These are phyloP conservation scores for Periophthalmus magnuspinnatus DNA, from an alignment of 2,797 vertebrate species.

Conservation along the genomic window DNA sequence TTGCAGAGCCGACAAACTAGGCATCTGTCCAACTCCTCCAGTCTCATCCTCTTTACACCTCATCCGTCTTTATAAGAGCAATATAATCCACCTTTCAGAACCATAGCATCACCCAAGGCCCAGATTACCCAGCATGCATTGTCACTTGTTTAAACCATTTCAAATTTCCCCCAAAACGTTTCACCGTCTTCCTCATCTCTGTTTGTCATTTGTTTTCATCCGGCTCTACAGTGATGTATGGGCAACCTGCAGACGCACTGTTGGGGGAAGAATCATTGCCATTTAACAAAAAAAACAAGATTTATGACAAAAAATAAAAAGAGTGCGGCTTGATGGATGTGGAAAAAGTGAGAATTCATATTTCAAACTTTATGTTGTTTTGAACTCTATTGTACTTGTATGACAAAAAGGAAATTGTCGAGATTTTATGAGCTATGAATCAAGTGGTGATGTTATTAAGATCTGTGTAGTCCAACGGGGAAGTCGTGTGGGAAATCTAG, in stretches of 20 bases:
- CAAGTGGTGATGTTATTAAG: background rate
- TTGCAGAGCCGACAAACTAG: background rate
- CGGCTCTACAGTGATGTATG: constrained; percentile 9
- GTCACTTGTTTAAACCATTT: constrained; percentile 9
- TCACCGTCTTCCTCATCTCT: background rate
- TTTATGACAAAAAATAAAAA: constrained; percentile 3
- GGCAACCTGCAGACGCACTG: background rate
- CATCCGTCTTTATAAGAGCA: background rate
- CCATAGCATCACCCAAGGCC: background rate
- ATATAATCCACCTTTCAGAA: background rate
- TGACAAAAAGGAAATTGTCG: constrained; percentile 2
- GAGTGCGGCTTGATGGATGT: constrained; percentile 1
- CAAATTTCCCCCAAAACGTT: constrained; percentile 3
- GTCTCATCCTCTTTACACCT: too few relatives aligned
- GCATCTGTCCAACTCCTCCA: background rate
- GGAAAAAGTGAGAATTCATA: background rate
- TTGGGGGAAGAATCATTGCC: constrained; percentile 5
- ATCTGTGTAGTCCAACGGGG: background rate
- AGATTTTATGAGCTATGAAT: constrained; percentile 2
- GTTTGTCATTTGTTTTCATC: background rate
- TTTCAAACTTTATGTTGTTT: background rate
- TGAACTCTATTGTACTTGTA: background rate
- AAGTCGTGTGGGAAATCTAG: background rate
- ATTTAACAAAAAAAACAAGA: constrained; percentile 14
- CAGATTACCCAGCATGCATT: constrained; percentile 4